These are phyloP conservation scores for Sialia sialis DNA, from an alignment of 2,113 vertebrate species.

Conservation along the genomic window DNA sequence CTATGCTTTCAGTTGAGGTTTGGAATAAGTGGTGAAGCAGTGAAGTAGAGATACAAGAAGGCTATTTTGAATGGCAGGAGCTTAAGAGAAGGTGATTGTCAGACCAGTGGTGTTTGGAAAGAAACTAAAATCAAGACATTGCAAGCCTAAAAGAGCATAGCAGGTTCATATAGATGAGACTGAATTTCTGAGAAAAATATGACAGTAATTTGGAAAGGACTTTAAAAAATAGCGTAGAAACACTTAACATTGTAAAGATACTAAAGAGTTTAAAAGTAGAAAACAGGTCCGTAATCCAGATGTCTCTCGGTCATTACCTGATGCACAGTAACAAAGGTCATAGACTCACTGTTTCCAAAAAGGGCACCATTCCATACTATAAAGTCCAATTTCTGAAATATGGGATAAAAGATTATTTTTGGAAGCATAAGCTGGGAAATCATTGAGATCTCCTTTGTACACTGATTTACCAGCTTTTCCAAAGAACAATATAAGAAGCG, in stretches of 20 bases:
- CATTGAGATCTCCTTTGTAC: background rate
- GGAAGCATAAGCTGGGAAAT: background rate
- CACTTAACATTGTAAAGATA: background rate
- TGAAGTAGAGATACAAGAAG: background rate
- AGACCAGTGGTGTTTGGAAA: background rate
- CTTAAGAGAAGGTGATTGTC: background rate
- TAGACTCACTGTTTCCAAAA: background rate
- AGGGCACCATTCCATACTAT: background rate
- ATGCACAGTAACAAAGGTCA: background rate
- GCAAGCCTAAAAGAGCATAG: background rate
- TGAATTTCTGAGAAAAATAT: background rate
- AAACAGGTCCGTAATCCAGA: background rate
- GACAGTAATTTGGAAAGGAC: background rate
- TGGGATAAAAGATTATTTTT: slow-evolving; percentile 28
- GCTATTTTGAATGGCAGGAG: slow-evolving; percentile 17
- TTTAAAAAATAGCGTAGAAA: background rate
- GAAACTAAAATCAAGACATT: background rate
- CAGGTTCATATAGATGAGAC: background rate
- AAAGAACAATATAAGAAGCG: background rate
- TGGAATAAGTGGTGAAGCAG: background rate
- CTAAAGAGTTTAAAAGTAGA: background rate
- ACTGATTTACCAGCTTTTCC: slow-evolving; percentile 2
- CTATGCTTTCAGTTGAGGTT: background rate
- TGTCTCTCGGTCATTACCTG: background rate
- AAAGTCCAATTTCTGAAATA: slow-evolving; percentile 6